Evolutionary conservation across 2,113 vertebrate genomes (phyloP).

Genomic region (Labeo rohita): DNA sequence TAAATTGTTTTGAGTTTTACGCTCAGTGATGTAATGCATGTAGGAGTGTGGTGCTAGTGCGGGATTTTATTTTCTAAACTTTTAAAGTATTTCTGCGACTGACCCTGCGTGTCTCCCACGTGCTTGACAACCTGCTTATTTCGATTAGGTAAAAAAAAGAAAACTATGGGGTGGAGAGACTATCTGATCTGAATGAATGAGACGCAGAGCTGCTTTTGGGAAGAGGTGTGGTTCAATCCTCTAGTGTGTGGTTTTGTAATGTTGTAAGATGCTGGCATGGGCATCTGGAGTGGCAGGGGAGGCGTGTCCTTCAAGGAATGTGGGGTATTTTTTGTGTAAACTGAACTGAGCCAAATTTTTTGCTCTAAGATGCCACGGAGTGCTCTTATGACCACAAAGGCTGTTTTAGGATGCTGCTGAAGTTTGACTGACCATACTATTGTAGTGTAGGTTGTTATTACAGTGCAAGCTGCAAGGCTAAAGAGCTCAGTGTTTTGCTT

Average conservation of each 20-base stretch:
- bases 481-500: not conserved
- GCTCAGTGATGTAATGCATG: slow-evolving; percentile 4
- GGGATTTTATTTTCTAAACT: not conserved
- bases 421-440: not conserved
- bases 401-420: slow-evolving; percentile 24
- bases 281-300: slow-evolving; percentile 1
- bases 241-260: not conserved
- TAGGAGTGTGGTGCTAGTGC: not conserved
- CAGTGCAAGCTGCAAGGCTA: not conserved
- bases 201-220: not conserved
- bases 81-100: not conserved
- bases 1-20: not conserved
- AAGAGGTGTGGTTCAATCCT: not conserved
- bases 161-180: not conserved
- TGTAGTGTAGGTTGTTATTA: slow-evolving; percentile 13
- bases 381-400: not conserved
- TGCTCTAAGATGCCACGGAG: not conserved
- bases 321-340: not conserved
- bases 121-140: not conserved
- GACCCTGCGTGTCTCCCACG: not conserved
- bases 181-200: slow-evolving; percentile 8
- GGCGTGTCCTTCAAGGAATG: slow-evolving; percentile 15
- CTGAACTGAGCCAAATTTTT: not conserved
- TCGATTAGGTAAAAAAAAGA: not conserved
- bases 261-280: slow-evolving; percentile 10